A percentile compares a stretch with the other conserved stretches of the same genome.
Evolutionary conservation across 2,113 vertebrate species (phyloP).

Genomic region (Crotophaga sulcirostris): DNA sequence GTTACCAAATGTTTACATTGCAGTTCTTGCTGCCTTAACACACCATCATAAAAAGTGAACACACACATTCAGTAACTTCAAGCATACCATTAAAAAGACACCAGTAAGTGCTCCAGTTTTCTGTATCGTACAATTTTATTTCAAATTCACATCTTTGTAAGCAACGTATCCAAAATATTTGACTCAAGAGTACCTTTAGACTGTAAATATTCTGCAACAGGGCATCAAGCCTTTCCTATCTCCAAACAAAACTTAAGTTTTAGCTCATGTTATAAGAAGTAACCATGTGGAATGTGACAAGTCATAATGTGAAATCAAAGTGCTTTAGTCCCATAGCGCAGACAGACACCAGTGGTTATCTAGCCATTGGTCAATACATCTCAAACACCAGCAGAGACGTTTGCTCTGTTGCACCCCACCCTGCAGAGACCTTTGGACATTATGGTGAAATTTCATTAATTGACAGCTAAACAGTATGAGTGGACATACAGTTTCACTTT

Average conservation of each 20-base stretch:
- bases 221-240: neutral
- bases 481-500: neutral
- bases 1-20: conserved; percentile 34
- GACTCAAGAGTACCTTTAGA: conserved; percentile 11
- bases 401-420: neutral
- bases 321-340: conserved; percentile 26
- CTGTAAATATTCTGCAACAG: conserved; percentile 1
- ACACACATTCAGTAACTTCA: conserved; percentile 54
- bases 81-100: conserved; percentile 29
- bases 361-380: neutral
- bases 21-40: conserved; percentile 52
- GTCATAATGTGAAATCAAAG: conserved; percentile 55
- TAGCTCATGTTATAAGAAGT: conserved; percentile 50
- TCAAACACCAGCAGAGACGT: neutral
- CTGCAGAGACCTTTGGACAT: neutral
- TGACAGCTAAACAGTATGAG: neutral
- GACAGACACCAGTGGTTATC: neutral
- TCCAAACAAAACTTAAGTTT: neutral
- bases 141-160: conserved; percentile 51
- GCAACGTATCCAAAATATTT: conserved; percentile 36
- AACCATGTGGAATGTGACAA: conserved; percentile 52
- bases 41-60: conserved; percentile 5
- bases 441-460: neutral
- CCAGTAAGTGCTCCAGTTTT: conserved; percentile 10
- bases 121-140: conserved; percentile 56